Evolutionary conservation across 2,113 vertebrate genomes (phyloP).

Genomic region (Hucho hucho): DNA sequence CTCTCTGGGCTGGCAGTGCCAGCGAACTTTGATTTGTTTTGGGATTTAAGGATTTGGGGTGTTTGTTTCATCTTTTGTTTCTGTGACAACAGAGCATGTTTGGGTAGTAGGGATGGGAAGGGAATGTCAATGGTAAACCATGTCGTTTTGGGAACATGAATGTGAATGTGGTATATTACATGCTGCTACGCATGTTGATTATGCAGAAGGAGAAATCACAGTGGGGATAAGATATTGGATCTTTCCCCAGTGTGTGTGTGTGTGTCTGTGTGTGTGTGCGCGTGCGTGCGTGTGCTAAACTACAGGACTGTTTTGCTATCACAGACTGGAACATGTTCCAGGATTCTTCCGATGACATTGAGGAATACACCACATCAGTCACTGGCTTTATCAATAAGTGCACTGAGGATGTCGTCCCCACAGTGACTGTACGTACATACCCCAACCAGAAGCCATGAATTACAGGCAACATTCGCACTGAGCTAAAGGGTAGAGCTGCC

Average conservation of each 20-base stretch:
- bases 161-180: slow-evolving; percentile 32
- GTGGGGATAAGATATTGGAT: slow-evolving; percentile 15
- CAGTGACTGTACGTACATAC: no score
- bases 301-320: no score
- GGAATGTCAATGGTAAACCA: slow-evolving; percentile 35
- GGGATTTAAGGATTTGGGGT: neutral
- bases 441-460: no score
- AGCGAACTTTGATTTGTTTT: slow-evolving; percentile 26
- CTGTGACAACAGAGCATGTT: slow-evolving; percentile 21
- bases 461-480: no score
- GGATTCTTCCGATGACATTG: no score
- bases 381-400: no score
- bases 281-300: slow-evolving; percentile 10
- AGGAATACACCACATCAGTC: no score
- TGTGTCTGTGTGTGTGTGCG: slow-evolving; percentile 8
- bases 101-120: slow-evolving; percentile 13
- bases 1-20: slow-evolving; percentile 32
- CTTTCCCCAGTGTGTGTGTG: slow-evolving; percentile 11
- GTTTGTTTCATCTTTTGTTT: slow-evolving; percentile 26
- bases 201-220: slow-evolving; percentile 30
- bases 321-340: no score
- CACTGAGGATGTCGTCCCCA: no score
- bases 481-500: no score
- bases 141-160: slow-evolving; percentile 24
- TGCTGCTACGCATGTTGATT: slow-evolving; percentile 18